These are phyloP conservation scores for Eonycteris spelaea DNA, from an alignment of 2,113 vertebrate genomes.

Conservation along the genomic window DNA sequence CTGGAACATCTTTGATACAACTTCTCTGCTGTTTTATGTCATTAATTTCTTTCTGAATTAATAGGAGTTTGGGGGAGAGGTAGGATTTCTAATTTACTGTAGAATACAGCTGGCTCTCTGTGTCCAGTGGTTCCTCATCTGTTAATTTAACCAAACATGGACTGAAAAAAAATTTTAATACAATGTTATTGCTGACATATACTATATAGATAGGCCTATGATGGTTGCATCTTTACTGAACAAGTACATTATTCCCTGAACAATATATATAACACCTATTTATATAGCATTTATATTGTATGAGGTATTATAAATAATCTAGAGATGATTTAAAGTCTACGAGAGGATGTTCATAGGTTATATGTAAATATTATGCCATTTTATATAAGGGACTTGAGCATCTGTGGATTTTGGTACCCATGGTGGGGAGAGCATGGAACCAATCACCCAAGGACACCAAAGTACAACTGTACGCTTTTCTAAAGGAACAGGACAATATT, in stretches of 20 bases:
- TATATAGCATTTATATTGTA: background rate
- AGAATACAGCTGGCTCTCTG: background rate
- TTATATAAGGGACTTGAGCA: background rate
- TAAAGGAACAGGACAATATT: background rate
- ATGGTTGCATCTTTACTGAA: background rate
- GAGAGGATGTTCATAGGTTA: background rate
- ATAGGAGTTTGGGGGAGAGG: background rate
- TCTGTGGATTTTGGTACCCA: background rate
- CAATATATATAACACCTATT: background rate
- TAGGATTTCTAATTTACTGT: background rate
- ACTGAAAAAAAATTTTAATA: background rate
- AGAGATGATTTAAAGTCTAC: background rate
- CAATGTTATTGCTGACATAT: background rate
- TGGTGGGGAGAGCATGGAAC: background rate
- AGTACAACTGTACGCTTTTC: background rate
- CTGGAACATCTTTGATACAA: background rate
- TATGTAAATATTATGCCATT: background rate
- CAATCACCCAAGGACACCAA: background rate
- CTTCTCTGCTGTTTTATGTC: background rate
- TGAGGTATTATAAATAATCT: background rate
- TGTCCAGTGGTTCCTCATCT: background rate
- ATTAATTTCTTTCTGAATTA: background rate
- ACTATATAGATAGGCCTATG: background rate
- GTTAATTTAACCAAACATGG: background rate
- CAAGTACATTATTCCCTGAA: background rate